These are phyloP conservation scores for Diabrotica undecimpunctata DNA, from an alignment of 1,140 invertebrate genomes.

Conservation along the genomic window DNA sequence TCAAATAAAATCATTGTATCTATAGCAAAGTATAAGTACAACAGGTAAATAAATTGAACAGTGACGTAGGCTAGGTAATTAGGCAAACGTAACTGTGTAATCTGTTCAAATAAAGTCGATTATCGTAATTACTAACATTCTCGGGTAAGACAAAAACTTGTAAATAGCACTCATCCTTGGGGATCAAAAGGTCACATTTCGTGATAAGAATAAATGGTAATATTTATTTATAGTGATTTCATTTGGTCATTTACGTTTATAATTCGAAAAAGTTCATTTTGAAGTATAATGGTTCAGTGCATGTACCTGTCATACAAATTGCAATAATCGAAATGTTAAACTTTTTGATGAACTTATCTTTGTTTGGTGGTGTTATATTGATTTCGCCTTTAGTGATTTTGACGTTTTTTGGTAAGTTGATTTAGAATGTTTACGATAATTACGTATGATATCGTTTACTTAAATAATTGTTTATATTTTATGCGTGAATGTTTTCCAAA, in stretches of 20 bases:
- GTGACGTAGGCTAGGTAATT: too few species aligned
- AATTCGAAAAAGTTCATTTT: not conserved
- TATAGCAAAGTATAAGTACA: too few species aligned
- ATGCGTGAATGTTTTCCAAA: too few species aligned
- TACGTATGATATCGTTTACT: too few species aligned
- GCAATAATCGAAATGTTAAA: not conserved
- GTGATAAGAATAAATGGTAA: slow-evolving; percentile 13
- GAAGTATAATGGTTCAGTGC: not conserved
- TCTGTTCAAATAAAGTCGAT: too few species aligned
- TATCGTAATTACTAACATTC: too few species aligned
- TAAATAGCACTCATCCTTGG: slow-evolving; percentile 7
- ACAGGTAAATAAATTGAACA: too few species aligned
- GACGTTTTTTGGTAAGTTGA: not conserved
- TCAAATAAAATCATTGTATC: too few species aligned
- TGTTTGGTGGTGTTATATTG: not conserved
- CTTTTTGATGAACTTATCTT: not conserved
- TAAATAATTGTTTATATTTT: too few species aligned
- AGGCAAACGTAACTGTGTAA: too few species aligned
- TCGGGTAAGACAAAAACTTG: too few species aligned
- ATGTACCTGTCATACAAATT: not conserved
- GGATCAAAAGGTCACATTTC: slow-evolving; percentile 15
- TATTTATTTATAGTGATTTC: slow-evolving; percentile 20
- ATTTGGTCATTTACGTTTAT: not conserved
- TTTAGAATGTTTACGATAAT: too few species aligned
- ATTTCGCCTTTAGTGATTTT: not conserved